phyloP scores from a whole-genome alignment of 53 echinoderm and acorn worm genomes.

The Hippasteria phrygiana region DNA sequence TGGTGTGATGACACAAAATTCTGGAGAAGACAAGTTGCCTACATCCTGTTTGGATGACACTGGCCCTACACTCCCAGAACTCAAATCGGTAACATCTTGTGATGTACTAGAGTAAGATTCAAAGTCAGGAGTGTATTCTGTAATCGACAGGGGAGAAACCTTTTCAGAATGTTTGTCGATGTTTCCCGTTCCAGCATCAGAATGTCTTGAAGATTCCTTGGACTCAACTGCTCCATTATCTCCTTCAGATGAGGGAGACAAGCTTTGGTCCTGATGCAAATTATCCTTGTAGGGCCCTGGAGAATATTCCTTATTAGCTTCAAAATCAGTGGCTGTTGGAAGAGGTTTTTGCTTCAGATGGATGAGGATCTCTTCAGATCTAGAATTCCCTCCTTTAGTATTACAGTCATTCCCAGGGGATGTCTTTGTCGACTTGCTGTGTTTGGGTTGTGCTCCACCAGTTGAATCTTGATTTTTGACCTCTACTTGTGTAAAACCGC shows the following conservation, averaged over 20 bases:
- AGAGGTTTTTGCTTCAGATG: not conserved
- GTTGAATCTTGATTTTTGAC: constrained; percentile 23
- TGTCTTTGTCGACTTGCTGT: not conserved
- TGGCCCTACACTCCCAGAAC: not conserved
- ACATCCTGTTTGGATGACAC: not conserved
- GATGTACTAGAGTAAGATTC: constrained; percentile 42
- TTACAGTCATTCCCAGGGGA: not conserved
- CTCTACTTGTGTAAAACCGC: not conserved
- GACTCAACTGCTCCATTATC: not conserved
- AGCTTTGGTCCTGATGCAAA: not conserved
- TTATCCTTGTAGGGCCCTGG: not conserved
- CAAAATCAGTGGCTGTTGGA: not conserved
- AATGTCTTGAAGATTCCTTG: not conserved
- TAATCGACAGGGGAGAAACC: not conserved
- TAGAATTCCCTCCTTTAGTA: not conserved
- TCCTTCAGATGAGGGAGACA: not conserved
- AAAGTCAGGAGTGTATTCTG: constrained; percentile 51
- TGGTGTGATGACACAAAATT: not conserved
- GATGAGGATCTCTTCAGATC: not conserved
- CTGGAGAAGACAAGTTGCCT: not conserved
- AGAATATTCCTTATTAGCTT: not conserved
- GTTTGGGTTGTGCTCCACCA: not conserved
- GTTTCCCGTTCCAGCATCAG: not conserved
- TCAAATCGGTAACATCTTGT: not conserved
- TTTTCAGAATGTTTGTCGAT: not conserved